Conservation (phyloP, 2,888 invertebrate genomes). For the Phlogophora meticulosa region DNA sequence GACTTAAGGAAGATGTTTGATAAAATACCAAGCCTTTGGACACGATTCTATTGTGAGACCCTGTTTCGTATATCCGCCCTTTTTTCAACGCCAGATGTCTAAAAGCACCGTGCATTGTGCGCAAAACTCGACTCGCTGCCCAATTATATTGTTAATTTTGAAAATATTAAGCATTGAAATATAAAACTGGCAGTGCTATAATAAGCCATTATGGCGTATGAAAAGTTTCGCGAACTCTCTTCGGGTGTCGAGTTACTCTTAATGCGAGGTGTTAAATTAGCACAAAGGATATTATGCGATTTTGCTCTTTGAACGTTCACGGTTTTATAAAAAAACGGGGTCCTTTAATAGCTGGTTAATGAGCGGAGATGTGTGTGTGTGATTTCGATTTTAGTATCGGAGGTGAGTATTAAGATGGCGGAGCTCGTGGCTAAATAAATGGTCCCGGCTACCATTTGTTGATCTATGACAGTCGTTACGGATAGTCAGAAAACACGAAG, state of each 20-base stretch:
- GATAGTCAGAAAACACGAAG: too few species aligned
- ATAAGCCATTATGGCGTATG: conserved; percentile 86
- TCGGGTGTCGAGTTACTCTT: conserved; percentile 70
- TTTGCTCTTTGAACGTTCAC: conserved; percentile 54
- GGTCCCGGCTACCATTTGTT: too few species aligned
- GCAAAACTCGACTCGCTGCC: conserved; percentile 83
- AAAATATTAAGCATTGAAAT: conserved; percentile 89
- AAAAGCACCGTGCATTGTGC: conserved; percentile 79
- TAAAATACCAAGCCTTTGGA: conserved; percentile 80
- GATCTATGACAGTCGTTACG: too few species aligned
- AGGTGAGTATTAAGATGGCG: too few species aligned
- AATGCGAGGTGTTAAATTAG: conserved; percentile 70
- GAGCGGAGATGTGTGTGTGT: conserved; percentile 32
- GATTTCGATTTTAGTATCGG: conserved; percentile 39
- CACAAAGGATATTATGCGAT: conserved; percentile 61
- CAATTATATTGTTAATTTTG: conserved; percentile 91
- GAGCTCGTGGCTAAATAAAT: too few species aligned
- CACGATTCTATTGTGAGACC: conserved; percentile 84
- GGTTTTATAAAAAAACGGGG: conserved; percentile 48
- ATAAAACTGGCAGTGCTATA: conserved; percentile 85
- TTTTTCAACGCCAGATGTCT: conserved; percentile 89
- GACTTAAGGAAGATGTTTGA: conserved; percentile 53
- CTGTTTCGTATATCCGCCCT: conserved; percentile 90
- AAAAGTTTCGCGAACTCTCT: conserved; percentile 58
- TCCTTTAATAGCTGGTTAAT: conserved; percentile 63